Conservation (phyloP, 2,113 vertebrate genomes). For the Forbesichthys agassizii region DNA sequence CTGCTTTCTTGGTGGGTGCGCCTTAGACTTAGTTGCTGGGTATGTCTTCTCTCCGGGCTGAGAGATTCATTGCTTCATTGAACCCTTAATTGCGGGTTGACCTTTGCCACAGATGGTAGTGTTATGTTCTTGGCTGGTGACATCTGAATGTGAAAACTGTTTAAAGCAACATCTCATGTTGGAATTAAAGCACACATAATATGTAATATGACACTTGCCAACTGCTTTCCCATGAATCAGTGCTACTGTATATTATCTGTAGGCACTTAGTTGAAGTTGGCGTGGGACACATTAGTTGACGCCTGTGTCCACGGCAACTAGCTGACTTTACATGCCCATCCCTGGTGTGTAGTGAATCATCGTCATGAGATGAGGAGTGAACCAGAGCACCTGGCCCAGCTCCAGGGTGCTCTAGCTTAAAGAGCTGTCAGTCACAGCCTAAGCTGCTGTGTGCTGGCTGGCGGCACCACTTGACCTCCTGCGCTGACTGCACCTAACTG, state of each 20-base stretch:
- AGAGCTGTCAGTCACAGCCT: constrained; percentile 66
- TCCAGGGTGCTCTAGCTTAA: constrained; percentile 54
- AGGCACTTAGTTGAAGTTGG: not conserved
- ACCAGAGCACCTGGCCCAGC: constrained; percentile 66
- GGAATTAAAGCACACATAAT: too few relatives aligned
- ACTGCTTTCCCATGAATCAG: constrained; percentile 3
- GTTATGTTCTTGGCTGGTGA: not conserved
- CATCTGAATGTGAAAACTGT: constrained; percentile 12
- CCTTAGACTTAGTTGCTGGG: constrained; percentile 14
- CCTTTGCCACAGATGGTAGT: constrained; percentile 32
- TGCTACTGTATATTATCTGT: not conserved
- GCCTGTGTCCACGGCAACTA: too few relatives aligned
- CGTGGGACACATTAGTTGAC: too few relatives aligned
- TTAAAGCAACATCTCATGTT: constrained; percentile 22
- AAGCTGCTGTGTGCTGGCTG: constrained; percentile 57
- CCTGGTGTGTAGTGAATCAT: not conserved
- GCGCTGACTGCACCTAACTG: constrained; percentile 30
- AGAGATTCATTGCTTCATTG: constrained; percentile 46
- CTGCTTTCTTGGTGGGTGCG: constrained; percentile 52
- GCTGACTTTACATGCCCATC: not conserved
- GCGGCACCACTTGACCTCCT: constrained; percentile 59
- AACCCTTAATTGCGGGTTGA: constrained; percentile 48
- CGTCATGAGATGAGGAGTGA: constrained; percentile 28
- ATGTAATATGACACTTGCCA: too few relatives aligned
- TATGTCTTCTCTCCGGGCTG: constrained; percentile 32